Percentiles rank a stretch among this genome's conserved stretches.
Conservation (phyloP, 2,888 invertebrate species). For the Charanyca ferruginea region DNA sequence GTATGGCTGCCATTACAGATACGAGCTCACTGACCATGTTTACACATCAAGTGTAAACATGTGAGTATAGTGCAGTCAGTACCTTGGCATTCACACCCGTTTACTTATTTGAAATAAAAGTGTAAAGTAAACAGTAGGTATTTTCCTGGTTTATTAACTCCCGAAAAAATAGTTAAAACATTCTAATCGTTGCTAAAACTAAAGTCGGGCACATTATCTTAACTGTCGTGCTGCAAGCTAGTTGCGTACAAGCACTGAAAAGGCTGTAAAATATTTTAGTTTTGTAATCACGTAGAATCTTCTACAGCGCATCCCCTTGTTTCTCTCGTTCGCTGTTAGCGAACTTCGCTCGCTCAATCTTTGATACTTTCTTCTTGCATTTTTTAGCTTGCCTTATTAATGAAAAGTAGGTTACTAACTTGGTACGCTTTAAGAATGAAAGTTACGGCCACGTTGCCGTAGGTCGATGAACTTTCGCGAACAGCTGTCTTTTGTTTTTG, state of each 20-base stretch:
- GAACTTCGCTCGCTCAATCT: conserved; percentile 91
- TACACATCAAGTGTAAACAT: no score
- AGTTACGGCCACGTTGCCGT: conserved; percentile 90
- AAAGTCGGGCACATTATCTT: no score
- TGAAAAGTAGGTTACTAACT: conserved; percentile 92
- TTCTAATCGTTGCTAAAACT: no score
- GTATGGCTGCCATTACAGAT: no score
- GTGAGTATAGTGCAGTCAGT: no score
- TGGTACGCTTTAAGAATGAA: conserved; percentile 90
- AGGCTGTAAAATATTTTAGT: background rate
- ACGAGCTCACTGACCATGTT: no score
- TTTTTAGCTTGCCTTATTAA: conserved; percentile 91
- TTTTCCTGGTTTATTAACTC: no score
- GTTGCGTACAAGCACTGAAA: background rate
- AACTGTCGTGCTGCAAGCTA: background rate
- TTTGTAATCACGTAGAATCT: background rate
- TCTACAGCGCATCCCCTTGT: conserved; percentile 70
- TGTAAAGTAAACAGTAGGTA: no score
- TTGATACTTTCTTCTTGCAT: conserved; percentile 91
- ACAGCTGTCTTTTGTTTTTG: conserved; percentile 90
- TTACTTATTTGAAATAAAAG: no score
- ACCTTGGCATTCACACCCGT: no score
- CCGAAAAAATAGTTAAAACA: no score
- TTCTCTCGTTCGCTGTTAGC: conserved; percentile 76
- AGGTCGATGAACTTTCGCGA: conserved; percentile 85